Evolutionary conservation across 2,113 vertebrate genomes (phyloP).

Genomic region (Odobenus rosmarus): DNA sequence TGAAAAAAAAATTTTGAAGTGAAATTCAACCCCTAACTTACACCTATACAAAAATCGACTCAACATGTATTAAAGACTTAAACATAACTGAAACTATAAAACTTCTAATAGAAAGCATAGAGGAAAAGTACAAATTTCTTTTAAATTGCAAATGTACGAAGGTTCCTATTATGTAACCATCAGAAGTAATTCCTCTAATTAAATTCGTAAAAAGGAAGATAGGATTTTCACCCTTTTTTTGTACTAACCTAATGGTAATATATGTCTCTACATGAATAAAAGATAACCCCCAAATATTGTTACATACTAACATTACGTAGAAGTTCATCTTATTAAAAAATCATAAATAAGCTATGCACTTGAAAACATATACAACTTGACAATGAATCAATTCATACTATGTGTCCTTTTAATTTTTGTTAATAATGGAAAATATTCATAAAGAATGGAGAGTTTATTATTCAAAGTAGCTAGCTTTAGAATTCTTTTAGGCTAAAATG

Average conservation of each 20-base stretch:
- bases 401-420: neutral
- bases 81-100: neutral
- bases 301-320: neutral
- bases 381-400: neutral
- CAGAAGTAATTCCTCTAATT: neutral
- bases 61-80: neutral
- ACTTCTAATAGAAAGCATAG: neutral
- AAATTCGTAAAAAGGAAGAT: neutral
- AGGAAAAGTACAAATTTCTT: neutral
- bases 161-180: neutral
- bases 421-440: neutral
- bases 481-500: neutral
- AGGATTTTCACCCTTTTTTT: neutral
- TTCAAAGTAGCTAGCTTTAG: neutral
- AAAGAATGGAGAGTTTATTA: neutral
- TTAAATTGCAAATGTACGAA: neutral
- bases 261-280: neutral
- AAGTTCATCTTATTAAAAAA: neutral
- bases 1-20: neutral
- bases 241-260: neutral
- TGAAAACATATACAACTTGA: neutral
- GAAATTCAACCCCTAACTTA: neutral
- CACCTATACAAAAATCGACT: neutral
- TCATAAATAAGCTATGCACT: neutral
- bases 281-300: neutral